phyloP scores from a whole-genome alignment of 92 coral and sea anemone species.

The Galaxea fascicularis region DNA sequence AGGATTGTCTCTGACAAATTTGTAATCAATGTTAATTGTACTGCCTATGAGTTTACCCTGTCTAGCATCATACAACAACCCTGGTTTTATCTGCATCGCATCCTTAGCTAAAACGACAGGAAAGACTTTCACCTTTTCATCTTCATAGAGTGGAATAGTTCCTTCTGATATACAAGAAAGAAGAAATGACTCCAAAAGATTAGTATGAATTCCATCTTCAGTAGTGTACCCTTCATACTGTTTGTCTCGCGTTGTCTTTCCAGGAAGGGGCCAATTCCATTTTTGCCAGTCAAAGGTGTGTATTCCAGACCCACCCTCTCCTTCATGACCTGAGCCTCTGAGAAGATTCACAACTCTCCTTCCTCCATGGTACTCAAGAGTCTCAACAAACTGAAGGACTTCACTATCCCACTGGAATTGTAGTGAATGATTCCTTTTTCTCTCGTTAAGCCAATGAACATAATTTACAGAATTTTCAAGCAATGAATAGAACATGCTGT shows the following conservation, averaged over 20 bases:
- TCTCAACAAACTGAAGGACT: conserved; percentile 70
- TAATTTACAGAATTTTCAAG: conserved; percentile 48
- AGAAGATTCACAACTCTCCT: conserved; percentile 51
- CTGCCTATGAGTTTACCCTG: conserved; percentile 65
- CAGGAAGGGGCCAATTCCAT: conserved; percentile 70
- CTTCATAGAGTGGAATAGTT: conserved; percentile 51
- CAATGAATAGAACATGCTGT: conserved; percentile 49
- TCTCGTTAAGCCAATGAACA: conserved; percentile 17
- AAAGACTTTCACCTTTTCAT: conserved; percentile 51
- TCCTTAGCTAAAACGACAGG: conserved; percentile 63
- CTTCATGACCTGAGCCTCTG: conserved; percentile 68
- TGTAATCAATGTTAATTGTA: conserved; percentile 43
- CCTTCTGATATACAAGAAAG: conserved; percentile 34
- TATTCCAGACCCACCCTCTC: conserved; percentile 54
- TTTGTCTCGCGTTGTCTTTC: conserved; percentile 62
- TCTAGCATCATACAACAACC: conserved; percentile 59
- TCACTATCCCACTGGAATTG: conserved; percentile 66
- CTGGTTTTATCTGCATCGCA: conserved; percentile 70
- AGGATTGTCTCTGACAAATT: conserved; percentile 51
- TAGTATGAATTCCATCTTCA: conserved; percentile 63
- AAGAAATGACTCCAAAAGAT: conserved; percentile 40
- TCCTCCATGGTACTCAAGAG: conserved; percentile 64
- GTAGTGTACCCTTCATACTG: conserved; percentile 60
- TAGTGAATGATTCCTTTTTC: conserved; percentile 14
- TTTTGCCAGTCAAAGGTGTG: conserved; percentile 65